phyloP scores from a whole-genome alignment of 2,797 vertebrate genomes.

The Coreius guichenoti region DNA sequence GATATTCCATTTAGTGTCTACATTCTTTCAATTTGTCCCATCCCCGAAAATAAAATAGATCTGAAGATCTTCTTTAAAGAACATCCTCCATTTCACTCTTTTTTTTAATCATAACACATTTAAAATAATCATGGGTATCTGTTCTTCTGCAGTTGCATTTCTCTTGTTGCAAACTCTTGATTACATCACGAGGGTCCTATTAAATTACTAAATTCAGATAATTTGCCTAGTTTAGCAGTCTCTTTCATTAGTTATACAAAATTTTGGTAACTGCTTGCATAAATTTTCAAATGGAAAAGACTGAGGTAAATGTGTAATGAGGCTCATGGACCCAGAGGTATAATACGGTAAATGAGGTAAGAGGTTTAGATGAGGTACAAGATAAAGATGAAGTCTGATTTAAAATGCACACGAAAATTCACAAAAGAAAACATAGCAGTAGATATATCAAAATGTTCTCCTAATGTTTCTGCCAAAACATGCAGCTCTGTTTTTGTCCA shows the following conservation, averaged over 20 bases:
- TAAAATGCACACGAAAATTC: slow-evolving; percentile 46
- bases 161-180: slow-evolving; percentile 16
- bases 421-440: slow-evolving; percentile 59
- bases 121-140: slow-evolving; percentile 33
- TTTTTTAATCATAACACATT: neutral
- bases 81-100: neutral
- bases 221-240: slow-evolving; percentile 18
- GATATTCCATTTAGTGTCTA: slow-evolving; percentile 30
- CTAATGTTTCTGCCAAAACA: slow-evolving; percentile 70
- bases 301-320: slow-evolving; percentile 62
- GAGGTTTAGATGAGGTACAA: slow-evolving; percentile 62
- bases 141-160: slow-evolving; percentile 25
- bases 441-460: slow-evolving; percentile 66
- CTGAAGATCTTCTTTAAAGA: slow-evolving; percentile 38
- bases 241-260: slow-evolving; percentile 24
- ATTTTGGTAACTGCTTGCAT: slow-evolving; percentile 48
- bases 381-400: slow-evolving; percentile 60
- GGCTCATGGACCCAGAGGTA: slow-evolving; percentile 62
- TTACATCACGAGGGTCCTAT: slow-evolving; percentile 38
- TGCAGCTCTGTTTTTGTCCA: slow-evolving; percentile 76
- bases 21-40: slow-evolving; percentile 26
- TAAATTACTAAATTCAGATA: slow-evolving; percentile 14
- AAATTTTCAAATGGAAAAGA: slow-evolving; percentile 50
- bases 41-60: slow-evolving; percentile 33
- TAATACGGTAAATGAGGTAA: slow-evolving; percentile 59